Conservation (phyloP, 2,797 vertebrate genomes). For the Strix occidentalis region DNA sequence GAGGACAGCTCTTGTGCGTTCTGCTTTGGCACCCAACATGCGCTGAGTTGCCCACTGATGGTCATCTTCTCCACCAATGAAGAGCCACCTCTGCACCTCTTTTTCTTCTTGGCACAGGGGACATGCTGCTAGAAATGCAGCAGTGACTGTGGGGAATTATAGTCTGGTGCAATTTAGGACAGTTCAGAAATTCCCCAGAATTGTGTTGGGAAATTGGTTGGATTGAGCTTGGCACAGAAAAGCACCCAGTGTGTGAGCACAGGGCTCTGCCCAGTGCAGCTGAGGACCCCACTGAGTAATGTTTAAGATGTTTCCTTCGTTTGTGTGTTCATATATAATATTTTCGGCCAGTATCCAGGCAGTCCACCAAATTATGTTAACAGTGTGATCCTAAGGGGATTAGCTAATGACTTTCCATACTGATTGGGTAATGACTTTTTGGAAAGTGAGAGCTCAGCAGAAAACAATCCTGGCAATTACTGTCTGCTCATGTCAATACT, state of each 20-base stretch:
- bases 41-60: background rate
- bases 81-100: background rate
- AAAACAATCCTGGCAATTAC: conserved; percentile 63
- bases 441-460: conserved; percentile 62
- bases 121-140: background rate
- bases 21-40: background rate
- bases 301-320: background rate
- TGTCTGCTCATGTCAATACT: conserved; percentile 45
- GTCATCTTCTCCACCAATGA: background rate
- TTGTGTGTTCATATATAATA: background rate
- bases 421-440: conserved; percentile 58
- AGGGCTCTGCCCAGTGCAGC: background rate
- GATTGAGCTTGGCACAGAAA: background rate
- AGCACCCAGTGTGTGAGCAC: background rate
- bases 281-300: background rate
- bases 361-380: conserved; percentile 42
- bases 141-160: background rate
- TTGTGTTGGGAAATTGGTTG: background rate
- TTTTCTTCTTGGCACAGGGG: background rate
- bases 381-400: conserved; percentile 18
- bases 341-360: background rate
- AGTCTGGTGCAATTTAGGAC: background rate
- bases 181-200: background rate
- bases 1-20: background rate
- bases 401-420: conserved; percentile 62